Evolutionary conservation across 1,140 invertebrate genomes (phyloP).

Genomic region (Gryon sp.): DNA sequence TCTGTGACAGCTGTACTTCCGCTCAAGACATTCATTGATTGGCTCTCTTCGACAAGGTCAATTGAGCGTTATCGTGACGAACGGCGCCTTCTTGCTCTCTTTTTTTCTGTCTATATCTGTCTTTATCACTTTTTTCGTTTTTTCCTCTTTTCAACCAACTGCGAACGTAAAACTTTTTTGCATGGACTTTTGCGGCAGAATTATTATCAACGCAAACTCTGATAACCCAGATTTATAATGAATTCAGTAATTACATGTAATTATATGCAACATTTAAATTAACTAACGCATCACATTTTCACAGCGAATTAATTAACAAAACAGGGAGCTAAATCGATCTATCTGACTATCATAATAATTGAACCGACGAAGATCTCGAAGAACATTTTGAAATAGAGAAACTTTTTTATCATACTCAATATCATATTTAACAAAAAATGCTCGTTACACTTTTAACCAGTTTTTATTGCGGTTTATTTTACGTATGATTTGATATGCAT

Average conservation of each 20-base stretch:
- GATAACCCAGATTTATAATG: constrained; percentile 54
- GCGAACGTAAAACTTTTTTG: constrained; percentile 5
- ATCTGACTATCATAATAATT: no score
- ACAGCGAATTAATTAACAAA: constrained; percentile 16
- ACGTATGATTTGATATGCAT: not conserved
- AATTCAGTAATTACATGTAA: constrained; percentile 33
- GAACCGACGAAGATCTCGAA: no score
- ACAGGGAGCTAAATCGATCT: no score
- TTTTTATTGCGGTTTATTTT: not conserved
- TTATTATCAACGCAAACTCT: constrained; percentile 7
- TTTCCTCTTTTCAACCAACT: not conserved
- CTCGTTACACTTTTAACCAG: constrained; percentile 9
- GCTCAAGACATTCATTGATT: constrained; percentile 41
- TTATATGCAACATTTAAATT: constrained; percentile 16
- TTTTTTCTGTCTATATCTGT: no score
- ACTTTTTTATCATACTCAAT: no score
- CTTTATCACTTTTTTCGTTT: no score
- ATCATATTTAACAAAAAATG: no score
- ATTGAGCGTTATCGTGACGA: constrained; percentile 38
- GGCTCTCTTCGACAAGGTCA: constrained; percentile 58
- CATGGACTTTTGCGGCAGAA: not conserved
- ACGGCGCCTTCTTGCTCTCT: constrained; percentile 13
- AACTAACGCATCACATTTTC: constrained; percentile 32
- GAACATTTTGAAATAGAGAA: no score
- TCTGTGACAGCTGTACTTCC: constrained; percentile 60